Conservation (phyloP, 2,888 invertebrate genomes). For the Diploptera punctata region DNA sequence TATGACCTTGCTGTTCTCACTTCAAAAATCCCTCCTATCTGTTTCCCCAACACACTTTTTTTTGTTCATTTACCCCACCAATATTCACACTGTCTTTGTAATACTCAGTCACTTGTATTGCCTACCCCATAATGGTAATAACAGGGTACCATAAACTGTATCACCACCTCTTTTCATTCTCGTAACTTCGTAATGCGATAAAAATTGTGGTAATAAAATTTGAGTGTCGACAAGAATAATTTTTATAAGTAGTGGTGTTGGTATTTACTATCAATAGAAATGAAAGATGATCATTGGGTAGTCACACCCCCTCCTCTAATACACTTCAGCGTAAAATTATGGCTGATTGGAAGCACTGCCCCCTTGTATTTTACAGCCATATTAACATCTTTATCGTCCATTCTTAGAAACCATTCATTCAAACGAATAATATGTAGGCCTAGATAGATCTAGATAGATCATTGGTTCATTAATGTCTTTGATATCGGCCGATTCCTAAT, state of each 20-base stretch:
- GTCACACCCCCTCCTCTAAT: not conserved
- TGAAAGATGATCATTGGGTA: conserved; percentile 2
- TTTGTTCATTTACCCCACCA: not conserved
- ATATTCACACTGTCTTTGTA: conserved; percentile 4
- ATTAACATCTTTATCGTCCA: no score
- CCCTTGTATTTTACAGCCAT: no score
- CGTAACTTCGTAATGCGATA: conserved; percentile 23
- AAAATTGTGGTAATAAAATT: conserved; percentile 21
- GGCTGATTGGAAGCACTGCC: not conserved
- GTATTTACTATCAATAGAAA: not conserved
- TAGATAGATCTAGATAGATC: no score
- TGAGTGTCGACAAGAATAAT: conserved; percentile 7
- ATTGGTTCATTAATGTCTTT: no score
- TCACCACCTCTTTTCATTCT: not conserved
- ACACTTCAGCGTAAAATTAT: conserved; percentile 17
- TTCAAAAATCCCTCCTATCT: not conserved
- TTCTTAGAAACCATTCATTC: no score
- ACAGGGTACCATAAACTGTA: not conserved
- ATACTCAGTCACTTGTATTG: conserved; percentile 14
- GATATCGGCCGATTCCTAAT: no score
- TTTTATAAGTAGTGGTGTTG: not conserved
- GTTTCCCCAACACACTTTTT: not conserved
- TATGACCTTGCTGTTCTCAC: not conserved
- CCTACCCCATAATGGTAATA: conserved; percentile 24
- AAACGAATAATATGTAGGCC: no score